These are phyloP conservation scores for Notocelia uddmanniana DNA, from an alignment of 2,888 invertebrate genomes.

Conservation along the genomic window DNA sequence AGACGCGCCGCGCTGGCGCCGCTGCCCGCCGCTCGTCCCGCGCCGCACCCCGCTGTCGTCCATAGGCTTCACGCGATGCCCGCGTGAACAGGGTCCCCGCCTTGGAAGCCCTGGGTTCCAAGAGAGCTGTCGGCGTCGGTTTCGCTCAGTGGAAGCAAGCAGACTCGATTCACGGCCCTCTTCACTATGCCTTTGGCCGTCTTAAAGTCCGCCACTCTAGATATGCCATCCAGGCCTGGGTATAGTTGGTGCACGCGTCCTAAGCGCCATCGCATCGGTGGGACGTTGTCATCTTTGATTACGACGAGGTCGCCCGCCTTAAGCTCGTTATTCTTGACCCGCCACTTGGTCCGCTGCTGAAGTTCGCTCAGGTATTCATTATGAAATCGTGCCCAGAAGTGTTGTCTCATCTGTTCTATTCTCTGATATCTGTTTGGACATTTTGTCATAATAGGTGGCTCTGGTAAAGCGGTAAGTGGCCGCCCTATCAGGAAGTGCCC, in stretches of 20 bases:
- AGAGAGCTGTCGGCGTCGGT: not conserved
- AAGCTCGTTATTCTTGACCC: not conserved
- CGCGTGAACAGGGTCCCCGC: conserved; percentile 21
- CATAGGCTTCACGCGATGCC: not conserved
- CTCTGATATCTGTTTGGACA: conserved; percentile 38
- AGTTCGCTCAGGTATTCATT: conserved; percentile 45
- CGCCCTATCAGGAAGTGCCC: conserved; percentile 34
- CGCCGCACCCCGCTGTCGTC: not conserved
- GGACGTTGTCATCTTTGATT: conserved; percentile 21
- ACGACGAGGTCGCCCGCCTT: conserved; percentile 24
- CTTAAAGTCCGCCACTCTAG: conserved; percentile 19
- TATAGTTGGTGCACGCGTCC: conserved; percentile 24
- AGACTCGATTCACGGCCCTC: conserved; percentile 19
- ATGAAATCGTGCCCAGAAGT: conserved; percentile 48
- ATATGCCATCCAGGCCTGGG: conserved; percentile 10
- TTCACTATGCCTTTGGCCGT: conserved; percentile 14
- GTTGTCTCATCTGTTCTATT: conserved; percentile 41
- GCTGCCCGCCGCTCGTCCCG: not conserved
- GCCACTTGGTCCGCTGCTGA: conserved; percentile 44
- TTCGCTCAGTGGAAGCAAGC: not conserved
- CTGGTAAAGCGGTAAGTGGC: conserved; percentile 17
- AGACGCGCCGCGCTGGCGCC: not conserved
- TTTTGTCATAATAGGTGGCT: conserved; percentile 20
- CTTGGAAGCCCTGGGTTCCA: conserved; percentile 28
- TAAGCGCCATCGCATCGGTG: conserved; percentile 17